Evolutionary conservation across 2,113 vertebrate species (phyloP).

Genomic region (Poicephalus meyeri): DNA sequence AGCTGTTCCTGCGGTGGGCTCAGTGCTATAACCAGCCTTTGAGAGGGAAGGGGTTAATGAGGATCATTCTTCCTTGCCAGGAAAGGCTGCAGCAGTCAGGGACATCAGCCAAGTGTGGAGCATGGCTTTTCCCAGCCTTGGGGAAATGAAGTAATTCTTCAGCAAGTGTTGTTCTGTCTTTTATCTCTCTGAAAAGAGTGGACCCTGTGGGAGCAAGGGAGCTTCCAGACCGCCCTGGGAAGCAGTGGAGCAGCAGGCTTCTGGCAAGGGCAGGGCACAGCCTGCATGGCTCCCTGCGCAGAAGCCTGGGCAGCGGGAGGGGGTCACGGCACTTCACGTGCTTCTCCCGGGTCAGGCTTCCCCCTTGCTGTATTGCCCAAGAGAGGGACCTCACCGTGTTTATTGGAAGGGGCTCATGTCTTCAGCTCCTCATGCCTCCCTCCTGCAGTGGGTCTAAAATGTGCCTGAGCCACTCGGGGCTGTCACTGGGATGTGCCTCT

Average conservation of each 20-base stretch:
- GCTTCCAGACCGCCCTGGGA: background rate
- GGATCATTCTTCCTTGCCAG: background rate
- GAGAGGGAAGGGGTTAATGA: constrained; percentile 24
- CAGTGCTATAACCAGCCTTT: background rate
- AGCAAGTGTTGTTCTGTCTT: constrained; percentile 41
- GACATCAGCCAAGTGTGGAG: constrained; percentile 3
- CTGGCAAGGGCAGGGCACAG: background rate
- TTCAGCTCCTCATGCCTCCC: background rate
- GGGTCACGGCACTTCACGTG: fast-evolving
- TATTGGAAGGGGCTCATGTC: fast-evolving
- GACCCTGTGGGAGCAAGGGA: background rate
- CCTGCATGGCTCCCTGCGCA: background rate
- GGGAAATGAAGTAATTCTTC: constrained; percentile 46
- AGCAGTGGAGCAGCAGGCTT: background rate
- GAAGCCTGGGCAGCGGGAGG: background rate
- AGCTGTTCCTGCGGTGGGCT: background rate
- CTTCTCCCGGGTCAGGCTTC: background rate
- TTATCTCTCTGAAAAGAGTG: constrained; percentile 18
- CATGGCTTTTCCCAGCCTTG: constrained; percentile 53
- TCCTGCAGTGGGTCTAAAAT: background rate
- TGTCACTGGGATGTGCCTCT: background rate
- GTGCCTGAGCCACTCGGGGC: fast-evolving
- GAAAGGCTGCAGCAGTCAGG: background rate
- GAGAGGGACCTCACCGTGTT: fast-evolving
- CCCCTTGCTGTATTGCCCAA: background rate